Base-by-base conservation (phyloP, 2,113 vertebrate genomes). In the Dissostichus mawsoni region DNA sequence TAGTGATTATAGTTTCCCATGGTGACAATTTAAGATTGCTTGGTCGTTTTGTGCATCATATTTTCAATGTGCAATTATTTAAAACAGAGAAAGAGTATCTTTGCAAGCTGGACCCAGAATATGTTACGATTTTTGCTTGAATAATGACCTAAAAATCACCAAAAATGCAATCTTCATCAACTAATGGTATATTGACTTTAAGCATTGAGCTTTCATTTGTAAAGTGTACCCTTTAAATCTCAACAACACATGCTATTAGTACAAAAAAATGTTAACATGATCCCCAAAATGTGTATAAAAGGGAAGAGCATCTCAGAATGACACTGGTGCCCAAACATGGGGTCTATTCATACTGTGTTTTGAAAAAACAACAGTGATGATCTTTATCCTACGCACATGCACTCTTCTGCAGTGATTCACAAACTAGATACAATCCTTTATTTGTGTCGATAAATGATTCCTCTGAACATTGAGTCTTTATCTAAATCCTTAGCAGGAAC, bases 361-460 rank as follows among this genome's bases (percentile, higher is more conserved):
- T 65, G 33, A 20, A 13, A 68, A 57, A 14, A 76, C 67, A 87
- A 70, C 29, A 13, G 41, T 23, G 44, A 59, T 69, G 50, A 61
- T 85, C 63, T 78, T 64, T 17, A 59, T 74, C 11, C 70, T 51
- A 17, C 13, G 48, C 17, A 62, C 36, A 63, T 59, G 29, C 36
- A 76, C 10, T 52, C 41, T 20, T 48, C 33, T 63, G 13, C 51
- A 61, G 17, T 56, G 78, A 81, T 81, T 80, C 53, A 67, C 18
- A 78, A 53, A 51, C 29, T 68, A 13, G 33, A n/a, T n/a, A 78
- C 78, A 84, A 53, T 71, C 74, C 56, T 64, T 23, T 20, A 44
- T 78, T 80, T 81, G 71, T 74, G 71, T 53, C 53, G 41, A 81
- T 67, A 73, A 82, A 62, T 68, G 52, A 77, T 70, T 69, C 68